phyloP scores from a whole-genome alignment of 2,797 vertebrate genomes.

The Onychomys torridus region DNA sequence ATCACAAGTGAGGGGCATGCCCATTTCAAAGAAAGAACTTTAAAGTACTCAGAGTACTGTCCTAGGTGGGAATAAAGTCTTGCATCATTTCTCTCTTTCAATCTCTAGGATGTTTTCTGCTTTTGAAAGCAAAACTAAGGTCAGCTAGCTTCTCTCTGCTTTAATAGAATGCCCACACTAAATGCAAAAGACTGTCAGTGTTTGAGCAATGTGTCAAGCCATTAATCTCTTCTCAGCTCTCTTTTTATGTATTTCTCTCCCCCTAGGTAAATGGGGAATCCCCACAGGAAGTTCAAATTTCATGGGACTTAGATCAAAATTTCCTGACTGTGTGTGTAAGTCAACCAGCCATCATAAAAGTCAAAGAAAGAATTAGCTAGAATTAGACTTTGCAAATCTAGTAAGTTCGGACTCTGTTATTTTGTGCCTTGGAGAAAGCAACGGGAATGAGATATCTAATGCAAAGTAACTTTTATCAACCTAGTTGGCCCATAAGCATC shows the following conservation, averaged over 20 bases:
- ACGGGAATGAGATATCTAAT: not conserved
- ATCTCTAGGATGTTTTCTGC: not conserved
- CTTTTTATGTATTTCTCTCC: not conserved
- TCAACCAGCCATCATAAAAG: not conserved
- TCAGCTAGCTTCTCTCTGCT: not conserved
- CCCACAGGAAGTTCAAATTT: constrained; percentile 34
- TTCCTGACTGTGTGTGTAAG: not conserved
- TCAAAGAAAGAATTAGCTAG: not conserved
- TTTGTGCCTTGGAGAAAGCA: not conserved
- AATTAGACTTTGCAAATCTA: not conserved
- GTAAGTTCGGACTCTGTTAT: not conserved
- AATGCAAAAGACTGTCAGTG: too few relatives aligned
- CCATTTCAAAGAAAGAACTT: not conserved
- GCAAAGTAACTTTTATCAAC: not conserved
- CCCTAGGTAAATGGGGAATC: not conserved
- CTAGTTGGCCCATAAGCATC: not conserved
- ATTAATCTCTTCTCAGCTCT: not conserved
- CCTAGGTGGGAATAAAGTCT: not conserved
- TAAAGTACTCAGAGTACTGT: not conserved
- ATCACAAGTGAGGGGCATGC: not conserved
- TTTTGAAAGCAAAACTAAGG: not conserved
- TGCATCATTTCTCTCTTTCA: not conserved
- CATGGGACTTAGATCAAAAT: not conserved
- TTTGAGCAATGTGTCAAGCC: not conserved
- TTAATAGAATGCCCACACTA: not conserved